Evolutionary conservation across 2,888 invertebrate genomes (phyloP).

Genomic region (Drosophila percnosoma): DNA sequence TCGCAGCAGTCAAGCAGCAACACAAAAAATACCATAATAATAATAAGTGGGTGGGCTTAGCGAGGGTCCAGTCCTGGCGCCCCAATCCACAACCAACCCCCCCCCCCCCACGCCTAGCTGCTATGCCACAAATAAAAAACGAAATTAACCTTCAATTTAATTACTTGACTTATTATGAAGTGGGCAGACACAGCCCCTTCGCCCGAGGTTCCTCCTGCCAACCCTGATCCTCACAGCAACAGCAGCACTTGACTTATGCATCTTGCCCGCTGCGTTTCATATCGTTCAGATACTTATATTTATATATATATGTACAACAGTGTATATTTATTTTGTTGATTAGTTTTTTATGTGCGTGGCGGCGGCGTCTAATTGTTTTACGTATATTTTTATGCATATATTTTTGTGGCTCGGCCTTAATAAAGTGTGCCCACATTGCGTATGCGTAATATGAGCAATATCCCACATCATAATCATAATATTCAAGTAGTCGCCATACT

Average conservation of each 20-base stretch:
- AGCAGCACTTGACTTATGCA: constrained; percentile 4
- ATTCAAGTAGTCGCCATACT: constrained; percentile 21
- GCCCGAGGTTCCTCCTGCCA: not conserved
- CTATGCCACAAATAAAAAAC: constrained; percentile 20
- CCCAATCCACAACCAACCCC: not conserved
- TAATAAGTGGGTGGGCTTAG: constrained; percentile 20
- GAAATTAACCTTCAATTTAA: constrained; percentile 68
- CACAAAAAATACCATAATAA: not conserved
- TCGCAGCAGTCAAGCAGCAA: constrained; percentile 34
- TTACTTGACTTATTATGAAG: constrained; percentile 53
- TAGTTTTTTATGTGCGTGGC: constrained; percentile 50
- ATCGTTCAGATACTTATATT: not conserved
- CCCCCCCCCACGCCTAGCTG: not conserved
- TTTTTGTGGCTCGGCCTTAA: constrained; percentile 27
- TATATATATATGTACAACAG: not conserved
- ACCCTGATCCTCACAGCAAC: not conserved
- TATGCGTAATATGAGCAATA: constrained; percentile 50
- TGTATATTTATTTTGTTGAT: constrained; percentile 26
- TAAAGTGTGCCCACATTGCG: constrained; percentile 52
- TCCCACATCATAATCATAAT: constrained; percentile 53
- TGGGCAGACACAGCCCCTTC: not conserved
- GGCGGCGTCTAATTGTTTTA: constrained; percentile 42
- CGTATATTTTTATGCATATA: constrained; percentile 12
- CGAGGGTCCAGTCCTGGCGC: not conserved
- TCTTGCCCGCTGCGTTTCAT: constrained; percentile 14